phyloP scores from a whole-genome alignment of 1,140 invertebrate genomes.

The Ips nitidus region DNA sequence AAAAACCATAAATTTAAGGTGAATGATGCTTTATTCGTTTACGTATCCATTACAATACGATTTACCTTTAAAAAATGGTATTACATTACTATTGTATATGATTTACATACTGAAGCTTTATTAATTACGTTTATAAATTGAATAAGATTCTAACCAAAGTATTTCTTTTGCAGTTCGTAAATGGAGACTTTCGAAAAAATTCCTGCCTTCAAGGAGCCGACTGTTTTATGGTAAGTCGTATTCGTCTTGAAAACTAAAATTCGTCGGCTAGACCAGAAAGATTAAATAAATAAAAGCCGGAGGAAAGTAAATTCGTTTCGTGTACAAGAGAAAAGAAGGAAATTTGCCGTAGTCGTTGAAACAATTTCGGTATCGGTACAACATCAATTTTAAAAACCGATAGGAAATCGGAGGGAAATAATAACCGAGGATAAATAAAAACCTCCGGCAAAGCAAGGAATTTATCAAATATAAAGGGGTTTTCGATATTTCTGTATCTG shows the following conservation, averaged over 20 bases:
- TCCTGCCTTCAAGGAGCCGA: slow-evolving; percentile 65
- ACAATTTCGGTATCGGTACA: slow-evolving; percentile 17
- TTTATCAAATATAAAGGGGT: slow-evolving; percentile 25
- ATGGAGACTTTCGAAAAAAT: slow-evolving; percentile 59
- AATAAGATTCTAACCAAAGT: too few relatives aligned
- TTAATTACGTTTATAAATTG: too few relatives aligned
- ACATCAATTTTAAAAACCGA: slow-evolving; percentile 28
- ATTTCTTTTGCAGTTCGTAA: slow-evolving; percentile 58
- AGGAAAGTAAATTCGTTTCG: neutral
- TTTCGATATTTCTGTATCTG: slow-evolving; percentile 20
- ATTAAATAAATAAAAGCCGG: slow-evolving; percentile 1
- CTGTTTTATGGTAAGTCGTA: slow-evolving; percentile 64
- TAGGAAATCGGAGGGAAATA: slow-evolving; percentile 20
- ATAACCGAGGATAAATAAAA: slow-evolving; percentile 33
- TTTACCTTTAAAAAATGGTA: too few relatives aligned
- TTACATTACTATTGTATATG: too few relatives aligned
- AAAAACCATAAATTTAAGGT: too few relatives aligned
- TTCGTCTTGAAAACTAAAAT: neutral
- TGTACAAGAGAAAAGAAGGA: neutral
- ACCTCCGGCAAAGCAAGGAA: slow-evolving; percentile 12
- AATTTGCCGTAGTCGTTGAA: slow-evolving; percentile 8
- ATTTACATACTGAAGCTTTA: too few relatives aligned
- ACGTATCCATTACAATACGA: too few relatives aligned
- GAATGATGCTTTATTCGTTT: too few relatives aligned
- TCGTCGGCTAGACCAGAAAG: neutral